Percentiles rank a stretch among this genome's conserved stretches.
Evolutionary conservation across 2,888 invertebrate genomes (phyloP).

Genomic region (Parelbella ahira): DNA sequence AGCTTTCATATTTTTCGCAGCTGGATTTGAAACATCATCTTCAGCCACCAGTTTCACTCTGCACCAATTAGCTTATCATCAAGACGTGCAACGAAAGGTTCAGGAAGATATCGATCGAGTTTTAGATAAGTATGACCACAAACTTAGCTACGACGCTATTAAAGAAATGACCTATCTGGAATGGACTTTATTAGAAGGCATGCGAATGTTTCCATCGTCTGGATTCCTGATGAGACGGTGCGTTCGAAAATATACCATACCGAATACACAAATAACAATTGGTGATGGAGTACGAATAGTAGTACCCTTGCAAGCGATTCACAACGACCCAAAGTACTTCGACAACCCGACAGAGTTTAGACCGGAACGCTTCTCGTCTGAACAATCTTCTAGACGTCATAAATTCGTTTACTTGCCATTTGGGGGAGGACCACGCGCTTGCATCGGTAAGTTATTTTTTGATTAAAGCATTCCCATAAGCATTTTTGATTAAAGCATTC

Average conservation of each 20-base stretch:
- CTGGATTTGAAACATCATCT: slow-evolving; percentile 73
- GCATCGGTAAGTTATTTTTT: slow-evolving; percentile 37
- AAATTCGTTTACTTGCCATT: slow-evolving; percentile 33
- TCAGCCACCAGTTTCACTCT: slow-evolving; percentile 58
- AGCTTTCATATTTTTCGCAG: slow-evolving; percentile 59
- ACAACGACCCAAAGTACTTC: slow-evolving; percentile 31
- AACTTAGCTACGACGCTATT: slow-evolving; percentile 52
- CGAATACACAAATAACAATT: slow-evolving; percentile 29
- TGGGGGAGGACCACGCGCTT: slow-evolving; percentile 35
- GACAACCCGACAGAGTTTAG: slow-evolving; percentile 31
- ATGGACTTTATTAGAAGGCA: slow-evolving; percentile 51
- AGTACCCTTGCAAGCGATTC: slow-evolving; percentile 30
- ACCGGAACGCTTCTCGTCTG: slow-evolving; percentile 34
- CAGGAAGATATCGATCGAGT: slow-evolving; percentile 50
- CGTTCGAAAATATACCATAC: slow-evolving; percentile 31
- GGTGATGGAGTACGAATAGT: slow-evolving; percentile 30
- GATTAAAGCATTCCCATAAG: too few relatives aligned
- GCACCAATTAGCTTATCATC: slow-evolving; percentile 54
- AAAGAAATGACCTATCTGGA: slow-evolving; percentile 58
- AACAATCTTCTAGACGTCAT: slow-evolving; percentile 22
- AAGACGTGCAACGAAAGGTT: slow-evolving; percentile 45
- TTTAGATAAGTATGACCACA: slow-evolving; percentile 40
- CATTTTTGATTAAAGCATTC: too few relatives aligned
- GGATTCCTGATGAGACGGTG: slow-evolving; percentile 30
- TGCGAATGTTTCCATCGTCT: slow-evolving; percentile 39